Base-by-base conservation (phyloP, 2,113 vertebrate species). In the Emydocephalus ijimae region DNA sequence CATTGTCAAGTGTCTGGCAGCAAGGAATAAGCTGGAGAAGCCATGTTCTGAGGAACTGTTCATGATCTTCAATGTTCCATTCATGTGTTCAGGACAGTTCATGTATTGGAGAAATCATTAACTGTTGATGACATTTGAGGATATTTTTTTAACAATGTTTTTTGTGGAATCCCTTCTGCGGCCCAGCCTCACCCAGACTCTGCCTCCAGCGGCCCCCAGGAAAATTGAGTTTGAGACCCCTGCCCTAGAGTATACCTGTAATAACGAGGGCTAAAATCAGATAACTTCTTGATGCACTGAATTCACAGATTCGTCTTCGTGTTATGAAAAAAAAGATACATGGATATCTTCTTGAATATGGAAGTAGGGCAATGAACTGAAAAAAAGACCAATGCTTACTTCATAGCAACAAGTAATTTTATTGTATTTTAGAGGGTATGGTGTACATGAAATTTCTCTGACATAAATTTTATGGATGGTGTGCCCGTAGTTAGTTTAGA, bases 261-360 rank as follows among this genome's bases (percentile, higher is more conserved):
- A 59, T 21, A 59, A 21, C 1, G n/a, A 2, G 10, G 29, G 85
- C 26, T 45, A 29, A 87, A 87, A 61, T 1, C 14, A 39, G 26
- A n/a, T 81, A 3, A 10, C 50, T 55, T 90, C 20, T 4, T 90
- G 52, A 20, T 24, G 5, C n/a, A 55, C 21, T 81, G n/a, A 90
- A 81, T 64, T 87, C 50, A 64, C n/a, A 74, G 50, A 55, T 52
- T 34, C 56, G n/a, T 94, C 20, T 94, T 85, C 92, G 91, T 92
- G 94, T 88, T 89, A 87, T 92, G 94, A 55, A 23, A 8, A 57
- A 23, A 95, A 94, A 94, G 81, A 59, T 81, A 94, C 93, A 91
- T 92, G 94, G 92, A 95, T 96, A 93, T 94, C 88, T 57, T 91
- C 95, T 95, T 93, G 93, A 92, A 96, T 64, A 95, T 94, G 93